A percentile compares a stretch with the other conserved stretches of the same genome.
These are phyloP conservation scores for Antheraea pernyi DNA, from an alignment of 1,140 invertebrate species.

Conservation along the genomic window DNA sequence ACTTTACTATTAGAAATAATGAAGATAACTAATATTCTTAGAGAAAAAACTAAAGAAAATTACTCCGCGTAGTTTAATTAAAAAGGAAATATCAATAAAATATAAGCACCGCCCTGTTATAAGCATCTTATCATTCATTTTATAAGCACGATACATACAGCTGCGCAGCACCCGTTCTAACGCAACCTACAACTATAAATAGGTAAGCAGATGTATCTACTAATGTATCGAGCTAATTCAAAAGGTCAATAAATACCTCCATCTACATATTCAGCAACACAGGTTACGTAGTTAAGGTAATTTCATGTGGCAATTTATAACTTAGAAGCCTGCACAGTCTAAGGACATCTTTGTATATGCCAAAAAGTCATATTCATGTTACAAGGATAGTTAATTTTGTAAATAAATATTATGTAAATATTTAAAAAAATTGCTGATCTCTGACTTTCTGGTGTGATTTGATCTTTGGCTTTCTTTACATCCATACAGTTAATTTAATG, in stretches of 20 bases:
- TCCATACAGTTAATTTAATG: too few relatives aligned
- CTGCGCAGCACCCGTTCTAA: not conserved
- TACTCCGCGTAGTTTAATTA: not conserved
- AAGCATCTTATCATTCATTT: not conserved
- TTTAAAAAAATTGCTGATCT: too few relatives aligned
- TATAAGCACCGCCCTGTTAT: not conserved
- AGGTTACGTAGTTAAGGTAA: slow-evolving; percentile 15
- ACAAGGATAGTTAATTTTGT: too few relatives aligned
- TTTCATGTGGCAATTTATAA: not conserved
- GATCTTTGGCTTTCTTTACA: too few relatives aligned
- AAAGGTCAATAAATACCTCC: slow-evolving; percentile 24
- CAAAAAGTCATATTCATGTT: too few relatives aligned
- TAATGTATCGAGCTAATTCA: slow-evolving; percentile 24
- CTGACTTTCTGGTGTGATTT: too few relatives aligned
- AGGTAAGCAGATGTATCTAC: slow-evolving; percentile 21
- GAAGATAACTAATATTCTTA: not conserved
- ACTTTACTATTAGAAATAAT: not conserved
- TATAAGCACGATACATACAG: not conserved
- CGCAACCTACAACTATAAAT: slow-evolving; percentile 1
- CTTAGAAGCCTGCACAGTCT: not conserved
- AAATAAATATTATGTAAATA: too few relatives aligned
- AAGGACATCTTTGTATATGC: too few relatives aligned
- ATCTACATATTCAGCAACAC: slow-evolving; percentile 22
- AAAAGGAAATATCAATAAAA: not conserved
- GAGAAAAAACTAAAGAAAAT: not conserved